Percentiles rank a stretch among this genome's conserved stretches.
phyloP scores from a whole-genome alignment of 37 sponge, comb jelly and placozoan species.

The Spongia lamella region DNA sequence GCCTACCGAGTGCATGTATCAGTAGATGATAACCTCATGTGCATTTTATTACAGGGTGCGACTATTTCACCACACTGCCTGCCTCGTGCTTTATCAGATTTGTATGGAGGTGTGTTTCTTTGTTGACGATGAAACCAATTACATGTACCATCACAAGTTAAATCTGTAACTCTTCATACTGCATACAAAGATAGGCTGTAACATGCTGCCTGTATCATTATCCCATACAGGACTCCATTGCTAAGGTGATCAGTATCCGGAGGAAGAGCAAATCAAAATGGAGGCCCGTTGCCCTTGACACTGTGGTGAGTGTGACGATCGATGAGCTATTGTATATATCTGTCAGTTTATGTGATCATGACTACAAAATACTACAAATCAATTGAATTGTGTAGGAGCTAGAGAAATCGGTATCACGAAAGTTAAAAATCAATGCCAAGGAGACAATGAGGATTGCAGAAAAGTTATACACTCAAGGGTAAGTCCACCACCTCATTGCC shows the following conservation, averaged over 20 bases:
- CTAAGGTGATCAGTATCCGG: slow-evolving; percentile 65
- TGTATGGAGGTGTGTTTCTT: slow-evolving; percentile 76
- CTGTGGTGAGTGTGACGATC: slow-evolving; percentile 73
- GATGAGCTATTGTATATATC: no score
- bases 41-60: slow-evolving; percentile 60
- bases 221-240: slow-evolving; percentile 79
- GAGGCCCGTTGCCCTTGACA: slow-evolving; percentile 94
- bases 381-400: slow-evolving; percentile 59
- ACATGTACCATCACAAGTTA: no score
- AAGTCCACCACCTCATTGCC: no score
- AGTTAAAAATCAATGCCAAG: slow-evolving; percentile 90
- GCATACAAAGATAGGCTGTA: no score
- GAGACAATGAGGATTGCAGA: slow-evolving; percentile 98
- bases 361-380: no score
- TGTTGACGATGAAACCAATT: no score
- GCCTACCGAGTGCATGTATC: no score
- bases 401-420: slow-evolving; percentile 84
- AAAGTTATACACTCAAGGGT: slow-evolving; percentile 96
- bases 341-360: no score
- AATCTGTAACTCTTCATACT: no score
- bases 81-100: slow-evolving; percentile 80
- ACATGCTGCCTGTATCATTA: no score
- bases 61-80: slow-evolving; percentile 80
- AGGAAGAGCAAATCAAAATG: slow-evolving; percentile 85
- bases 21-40: no score